Percentiles rank a stretch among this genome's conserved stretches.
Conservation (phyloP, 2,113 vertebrate species). For the Scomber colias region DNA sequence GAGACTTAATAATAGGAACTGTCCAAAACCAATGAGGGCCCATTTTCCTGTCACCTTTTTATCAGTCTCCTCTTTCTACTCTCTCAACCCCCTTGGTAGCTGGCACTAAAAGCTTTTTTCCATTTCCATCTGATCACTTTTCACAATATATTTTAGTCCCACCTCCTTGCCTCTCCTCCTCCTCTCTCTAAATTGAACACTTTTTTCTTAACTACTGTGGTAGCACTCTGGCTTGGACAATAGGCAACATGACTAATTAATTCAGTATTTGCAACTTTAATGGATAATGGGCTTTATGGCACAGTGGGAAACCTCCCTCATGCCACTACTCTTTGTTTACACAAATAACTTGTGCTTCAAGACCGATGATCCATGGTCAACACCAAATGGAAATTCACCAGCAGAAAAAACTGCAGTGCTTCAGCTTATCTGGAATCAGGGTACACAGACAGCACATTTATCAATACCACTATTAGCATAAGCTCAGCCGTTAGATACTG, state of each 20-base stretch:
- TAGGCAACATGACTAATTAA: conserved; percentile 61
- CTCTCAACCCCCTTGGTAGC: conserved; percentile 38
- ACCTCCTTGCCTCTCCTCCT: conserved; percentile 18
- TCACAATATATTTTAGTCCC: conserved; percentile 46
- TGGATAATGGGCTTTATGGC: conserved; percentile 53
- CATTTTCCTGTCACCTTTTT: conserved; percentile 72
- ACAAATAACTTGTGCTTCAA: conserved; percentile 37
- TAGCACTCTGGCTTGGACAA: conserved; percentile 67
- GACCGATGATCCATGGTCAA: conserved; percentile 52
- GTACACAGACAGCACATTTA: conserved; percentile 57
- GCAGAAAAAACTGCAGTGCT: conserved; percentile 22
- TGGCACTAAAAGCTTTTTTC: conserved; percentile 74
- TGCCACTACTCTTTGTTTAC: conserved; percentile 50
- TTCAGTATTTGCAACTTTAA: conserved; percentile 71
- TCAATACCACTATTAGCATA: conserved; percentile 77
- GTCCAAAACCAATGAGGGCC: conserved; percentile 50
- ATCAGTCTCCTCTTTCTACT: conserved; percentile 48
- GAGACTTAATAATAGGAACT: conserved; percentile 12
- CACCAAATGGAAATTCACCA: conserved; percentile 68
- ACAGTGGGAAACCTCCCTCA: conserved; percentile 42
- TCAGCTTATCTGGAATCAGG: conserved; percentile 61
- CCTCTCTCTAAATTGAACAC: conserved; percentile 32
- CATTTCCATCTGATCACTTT: conserved; percentile 60
- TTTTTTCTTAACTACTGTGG: conserved; percentile 71
- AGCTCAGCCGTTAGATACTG: conserved; percentile 27